These are phyloP conservation scores for Manis javanica DNA, from an alignment of 2,797 vertebrate genomes.

Conservation along the genomic window DNA sequence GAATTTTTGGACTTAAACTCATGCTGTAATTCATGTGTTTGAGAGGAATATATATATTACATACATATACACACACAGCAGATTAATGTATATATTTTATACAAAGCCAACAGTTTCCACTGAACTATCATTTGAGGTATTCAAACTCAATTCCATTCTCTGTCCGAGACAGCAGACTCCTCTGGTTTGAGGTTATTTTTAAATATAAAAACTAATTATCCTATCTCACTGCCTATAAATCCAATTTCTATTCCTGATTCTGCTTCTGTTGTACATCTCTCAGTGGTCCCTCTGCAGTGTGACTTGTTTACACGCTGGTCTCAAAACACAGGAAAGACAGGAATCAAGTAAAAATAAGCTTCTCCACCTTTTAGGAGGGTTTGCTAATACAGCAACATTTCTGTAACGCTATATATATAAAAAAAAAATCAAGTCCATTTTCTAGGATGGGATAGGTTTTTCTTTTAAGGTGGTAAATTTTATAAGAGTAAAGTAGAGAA, in stretches of 20 bases:
- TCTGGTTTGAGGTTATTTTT: conserved; percentile 80
- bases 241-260: conserved; percentile 84
- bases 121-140: conserved; percentile 69
- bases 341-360: conserved; percentile 33
- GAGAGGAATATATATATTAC: conserved; percentile 25
- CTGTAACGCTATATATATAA: not conserved
- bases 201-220: conserved; percentile 85
- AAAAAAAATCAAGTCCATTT: not conserved
- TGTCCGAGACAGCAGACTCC: conserved; percentile 79
- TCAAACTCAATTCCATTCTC: conserved; percentile 82
- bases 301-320: conserved; percentile 70
- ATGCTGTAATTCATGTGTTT: conserved; percentile 65
- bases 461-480: not conserved
- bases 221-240: conserved; percentile 84
- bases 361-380: not conserved
- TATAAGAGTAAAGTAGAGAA: not conserved
- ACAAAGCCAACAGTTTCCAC: conserved; percentile 21
- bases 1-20: not conserved
- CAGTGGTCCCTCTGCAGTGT: conserved; percentile 75
- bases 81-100: not conserved
- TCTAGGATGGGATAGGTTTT: not conserved
- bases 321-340: conserved; percentile 58
- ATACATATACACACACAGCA: not conserved
- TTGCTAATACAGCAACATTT: conserved; percentile 3
- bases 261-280: conserved; percentile 78